Base-by-base conservation (phyloP, 2,888 invertebrate species). In the Lathronympha strigana region DNA sequence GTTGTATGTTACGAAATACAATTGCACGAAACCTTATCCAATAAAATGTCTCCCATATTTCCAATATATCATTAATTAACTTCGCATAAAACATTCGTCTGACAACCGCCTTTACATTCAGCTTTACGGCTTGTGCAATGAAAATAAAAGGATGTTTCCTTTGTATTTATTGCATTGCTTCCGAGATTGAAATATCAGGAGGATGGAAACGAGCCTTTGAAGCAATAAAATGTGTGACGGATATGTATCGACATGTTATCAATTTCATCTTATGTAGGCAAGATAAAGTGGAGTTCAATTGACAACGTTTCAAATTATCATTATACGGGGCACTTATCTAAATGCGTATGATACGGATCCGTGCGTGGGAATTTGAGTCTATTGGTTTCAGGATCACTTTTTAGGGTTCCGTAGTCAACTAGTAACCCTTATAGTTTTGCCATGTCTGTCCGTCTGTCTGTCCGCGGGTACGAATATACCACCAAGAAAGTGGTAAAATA, bases 81-180 rank as follows among this genome's bases (percentile, higher is more conserved):
- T 40, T 55, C 19, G 25, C 25, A 28, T 55, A 28, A 43, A 55
- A 28, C 6, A 40, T 55, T 17, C 17, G 19, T 9, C 17, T 54
- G 25, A 38, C 54, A 43, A 23, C 36, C 8, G 15, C 15, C n/a
- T 54, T 36, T 36, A 36, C n/a, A 23, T 21, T 21, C 19, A n/a
- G 38, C 31, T 61, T 61, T 45, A 61, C 43, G 33, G 19, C 15
- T n/a, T 45, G 53, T 40, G 33, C 53, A 53, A 61, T 61, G 53
- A 15, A 53, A 61, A 61, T 61, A 53, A 45, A 53, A 61, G 51
- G 61, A 33, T 45, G 45, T 43, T 31, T 61, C 33, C 33, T 21
- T 1, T 11, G 9, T 36, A 43, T 51, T 51, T 61, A 61, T 33
- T 61, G 53, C 54, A 23, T 54, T 54, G 54, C 38, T 54, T 23